Percentiles rank a stretch among this genome's conserved stretches.
Conservation (phyloP, 2,797 vertebrate species). For the Enteromius viviparus region DNA sequence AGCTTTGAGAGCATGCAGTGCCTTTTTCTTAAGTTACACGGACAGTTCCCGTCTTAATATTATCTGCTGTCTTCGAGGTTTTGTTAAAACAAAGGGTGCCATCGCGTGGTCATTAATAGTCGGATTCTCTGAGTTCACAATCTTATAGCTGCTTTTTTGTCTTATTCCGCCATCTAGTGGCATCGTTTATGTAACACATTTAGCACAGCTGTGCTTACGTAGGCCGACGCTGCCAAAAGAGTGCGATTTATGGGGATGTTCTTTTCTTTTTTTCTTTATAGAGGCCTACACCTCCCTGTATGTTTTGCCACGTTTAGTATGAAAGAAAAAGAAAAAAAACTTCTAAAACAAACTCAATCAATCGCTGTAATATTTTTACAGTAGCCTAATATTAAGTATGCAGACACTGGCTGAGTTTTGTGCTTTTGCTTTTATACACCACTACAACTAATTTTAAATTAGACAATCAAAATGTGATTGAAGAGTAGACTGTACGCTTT, state of each 20-base stretch:
- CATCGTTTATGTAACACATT: neutral
- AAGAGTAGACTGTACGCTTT: too few species aligned
- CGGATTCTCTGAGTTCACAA: neutral
- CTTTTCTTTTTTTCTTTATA: too few species aligned
- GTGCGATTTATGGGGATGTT: neutral
- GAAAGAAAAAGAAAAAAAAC: too few species aligned
- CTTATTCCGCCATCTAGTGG: constrained; percentile 47
- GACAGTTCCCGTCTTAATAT: neutral
- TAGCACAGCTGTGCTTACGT: neutral
- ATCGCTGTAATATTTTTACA: too few species aligned
- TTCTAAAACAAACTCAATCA: too few species aligned
- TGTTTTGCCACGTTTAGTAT: neutral
- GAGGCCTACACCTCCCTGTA: neutral
- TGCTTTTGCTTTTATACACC: too few species aligned
- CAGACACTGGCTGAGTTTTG: too few species aligned
- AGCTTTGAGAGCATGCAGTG: neutral
- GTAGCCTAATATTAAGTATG: too few species aligned
- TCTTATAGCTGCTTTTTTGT: neutral
- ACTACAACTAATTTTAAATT: too few species aligned
- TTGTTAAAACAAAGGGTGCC: constrained; percentile 33
- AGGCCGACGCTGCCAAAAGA: neutral
- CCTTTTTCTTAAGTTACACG: neutral
- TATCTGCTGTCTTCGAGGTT: neutral
- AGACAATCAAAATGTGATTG: too few species aligned
- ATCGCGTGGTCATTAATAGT: constrained; percentile 34